Conservation (phyloP, 53 echinoderm and acorn worm genomes). For the Antedon mediterranea region DNA sequence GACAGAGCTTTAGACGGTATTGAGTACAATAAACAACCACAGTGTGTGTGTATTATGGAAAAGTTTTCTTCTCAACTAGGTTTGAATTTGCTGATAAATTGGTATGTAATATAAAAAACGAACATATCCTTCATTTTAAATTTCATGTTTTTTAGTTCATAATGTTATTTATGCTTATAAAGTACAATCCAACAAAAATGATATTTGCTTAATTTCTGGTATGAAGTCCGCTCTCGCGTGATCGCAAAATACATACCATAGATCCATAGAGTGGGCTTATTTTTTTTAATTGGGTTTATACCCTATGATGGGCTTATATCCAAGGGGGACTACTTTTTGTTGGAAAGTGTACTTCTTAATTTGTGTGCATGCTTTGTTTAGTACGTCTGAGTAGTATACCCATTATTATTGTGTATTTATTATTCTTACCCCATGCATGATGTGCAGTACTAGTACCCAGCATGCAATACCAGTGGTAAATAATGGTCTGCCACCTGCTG, state of each 20-base stretch:
- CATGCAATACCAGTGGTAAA: slow-evolving; percentile 13
- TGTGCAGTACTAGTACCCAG: slow-evolving; percentile 33
- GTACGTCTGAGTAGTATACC: not conserved
- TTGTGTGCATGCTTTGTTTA: not conserved
- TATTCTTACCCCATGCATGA: slow-evolving; percentile 8
- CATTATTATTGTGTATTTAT: slow-evolving; percentile 16
- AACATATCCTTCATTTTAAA: not conserved
- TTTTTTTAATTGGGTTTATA: no score
- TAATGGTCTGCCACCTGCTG: not conserved
- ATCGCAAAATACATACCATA: no score
- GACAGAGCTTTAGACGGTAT: no score
- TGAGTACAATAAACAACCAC: no score
- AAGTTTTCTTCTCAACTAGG: not conserved
- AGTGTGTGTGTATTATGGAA: not conserved
- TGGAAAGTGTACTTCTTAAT: not conserved
- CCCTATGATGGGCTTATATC: no score
- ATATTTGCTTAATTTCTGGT: no score
- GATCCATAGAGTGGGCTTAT: no score
- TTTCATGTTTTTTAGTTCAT: not conserved
- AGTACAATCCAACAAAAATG: not conserved
- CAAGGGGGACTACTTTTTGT: no score
- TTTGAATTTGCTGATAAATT: not conserved
- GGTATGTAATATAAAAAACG: not conserved
- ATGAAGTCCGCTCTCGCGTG: no score
- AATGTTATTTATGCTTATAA: no score